These are phyloP conservation scores for Astreopora myriophthalma DNA, from an alignment of 64 coral and sea anemone species.

Conservation along the genomic window DNA sequence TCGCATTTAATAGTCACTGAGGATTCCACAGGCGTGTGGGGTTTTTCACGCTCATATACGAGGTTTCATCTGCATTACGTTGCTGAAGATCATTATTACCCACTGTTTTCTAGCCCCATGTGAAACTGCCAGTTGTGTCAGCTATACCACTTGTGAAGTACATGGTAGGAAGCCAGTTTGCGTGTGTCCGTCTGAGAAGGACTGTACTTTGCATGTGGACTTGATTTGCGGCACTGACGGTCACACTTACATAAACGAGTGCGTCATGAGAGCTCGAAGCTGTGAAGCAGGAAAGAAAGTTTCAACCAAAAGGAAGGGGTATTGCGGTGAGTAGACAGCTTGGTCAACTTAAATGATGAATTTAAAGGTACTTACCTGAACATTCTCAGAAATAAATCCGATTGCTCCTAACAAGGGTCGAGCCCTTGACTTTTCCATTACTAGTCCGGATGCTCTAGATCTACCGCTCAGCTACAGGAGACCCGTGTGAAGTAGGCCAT, in stretches of 20 bases:
- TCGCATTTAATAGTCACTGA: too few species aligned
- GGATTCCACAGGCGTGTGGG: too few species aligned
- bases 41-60: too few species aligned
- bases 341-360: neutral
- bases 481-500: too few species aligned
- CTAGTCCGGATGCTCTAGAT: too few species aligned
- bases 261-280: constrained; percentile 71
- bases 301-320: constrained; percentile 48
- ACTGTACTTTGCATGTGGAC: constrained; percentile 35
- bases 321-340: constrained; percentile 74
- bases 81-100: neutral
- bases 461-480: too few species aligned
- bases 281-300: constrained; percentile 75
- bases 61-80: too few species aligned
- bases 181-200: constrained; percentile 30
- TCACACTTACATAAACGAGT: constrained; percentile 75
- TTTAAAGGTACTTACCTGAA: too few species aligned
- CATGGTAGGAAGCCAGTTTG: constrained; percentile 1
- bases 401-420: too few species aligned
- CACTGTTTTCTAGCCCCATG: constrained; percentile 14
- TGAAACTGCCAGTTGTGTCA: constrained; percentile 10
- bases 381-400: too few species aligned
- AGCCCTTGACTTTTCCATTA: too few species aligned
- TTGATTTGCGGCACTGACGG: constrained; percentile 80
- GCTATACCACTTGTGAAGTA: constrained; percentile 28